Evolutionary conservation across 2,113 vertebrate genomes (phyloP).

Genomic region (Pontoporia blainvillei): DNA sequence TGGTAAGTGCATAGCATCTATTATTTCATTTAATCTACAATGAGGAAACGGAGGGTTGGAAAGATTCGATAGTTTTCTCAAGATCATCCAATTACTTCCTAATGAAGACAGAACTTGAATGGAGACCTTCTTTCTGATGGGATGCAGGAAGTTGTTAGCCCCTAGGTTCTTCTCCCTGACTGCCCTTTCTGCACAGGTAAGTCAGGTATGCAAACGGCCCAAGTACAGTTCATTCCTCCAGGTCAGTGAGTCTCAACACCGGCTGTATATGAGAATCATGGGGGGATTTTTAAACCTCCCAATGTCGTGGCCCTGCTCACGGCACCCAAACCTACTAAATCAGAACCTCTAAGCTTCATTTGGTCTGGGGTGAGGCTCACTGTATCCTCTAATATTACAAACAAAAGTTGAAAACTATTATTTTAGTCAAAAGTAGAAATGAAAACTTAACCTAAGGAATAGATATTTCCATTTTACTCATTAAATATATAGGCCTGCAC

Average conservation of each 20-base stretch:
- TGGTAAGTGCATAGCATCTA: background rate
- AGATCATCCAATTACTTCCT: background rate
- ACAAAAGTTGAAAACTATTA: background rate
- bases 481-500: background rate
- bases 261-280: background rate
- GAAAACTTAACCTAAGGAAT: background rate
- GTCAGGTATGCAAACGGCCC: fast-evolving
- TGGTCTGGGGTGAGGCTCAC: background rate
- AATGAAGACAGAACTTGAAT: background rate
- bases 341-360: background rate
- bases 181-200: background rate
- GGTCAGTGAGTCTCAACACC: background rate
- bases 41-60: background rate
- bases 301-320: too few species aligned
- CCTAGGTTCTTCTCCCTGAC: background rate
- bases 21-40: background rate
- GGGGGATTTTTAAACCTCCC: background rate
- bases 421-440: background rate
- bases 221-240: too few species aligned
- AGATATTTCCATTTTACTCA: background rate
- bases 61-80: background rate
- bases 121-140: background rate
- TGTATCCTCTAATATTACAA: background rate
- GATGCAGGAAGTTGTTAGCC: background rate
- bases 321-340: background rate